Conservation (phyloP, 2,113 vertebrate genomes). For the Halcyon senegalensis region DNA sequence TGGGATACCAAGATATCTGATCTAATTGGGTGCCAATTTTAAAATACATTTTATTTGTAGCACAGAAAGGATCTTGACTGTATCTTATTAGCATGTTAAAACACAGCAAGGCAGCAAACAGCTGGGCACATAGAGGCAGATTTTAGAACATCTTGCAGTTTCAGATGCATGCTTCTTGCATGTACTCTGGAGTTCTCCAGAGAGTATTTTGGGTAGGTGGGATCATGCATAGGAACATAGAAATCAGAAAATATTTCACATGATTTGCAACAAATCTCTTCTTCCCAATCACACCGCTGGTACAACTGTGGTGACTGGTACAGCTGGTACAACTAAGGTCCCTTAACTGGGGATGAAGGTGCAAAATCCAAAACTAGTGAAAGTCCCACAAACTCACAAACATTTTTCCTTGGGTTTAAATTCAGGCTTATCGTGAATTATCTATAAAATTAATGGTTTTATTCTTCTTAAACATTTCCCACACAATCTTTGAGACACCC, state of each 20-base stretch:
- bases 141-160: background rate
- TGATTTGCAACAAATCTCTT: background rate
- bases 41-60: background rate
- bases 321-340: background rate
- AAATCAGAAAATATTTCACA: rapidly evolving
- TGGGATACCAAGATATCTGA: background rate
- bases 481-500: background rate
- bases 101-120: background rate
- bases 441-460: background rate
- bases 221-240: background rate
- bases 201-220: background rate
- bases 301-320: background rate
- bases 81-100: background rate
- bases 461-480: background rate
- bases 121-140: background rate
- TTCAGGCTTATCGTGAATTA: background rate
- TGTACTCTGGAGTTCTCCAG: background rate
- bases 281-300: background rate
- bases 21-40: background rate
- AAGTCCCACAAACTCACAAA: background rate
- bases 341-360: background rate
- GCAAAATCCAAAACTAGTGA: background rate
- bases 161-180: rapidly evolving
- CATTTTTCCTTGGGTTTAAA: background rate
- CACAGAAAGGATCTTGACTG: background rate